These are phyloP conservation scores for Philereme transversata DNA, from an alignment of 2,888 invertebrate genomes.

Conservation along the genomic window DNA sequence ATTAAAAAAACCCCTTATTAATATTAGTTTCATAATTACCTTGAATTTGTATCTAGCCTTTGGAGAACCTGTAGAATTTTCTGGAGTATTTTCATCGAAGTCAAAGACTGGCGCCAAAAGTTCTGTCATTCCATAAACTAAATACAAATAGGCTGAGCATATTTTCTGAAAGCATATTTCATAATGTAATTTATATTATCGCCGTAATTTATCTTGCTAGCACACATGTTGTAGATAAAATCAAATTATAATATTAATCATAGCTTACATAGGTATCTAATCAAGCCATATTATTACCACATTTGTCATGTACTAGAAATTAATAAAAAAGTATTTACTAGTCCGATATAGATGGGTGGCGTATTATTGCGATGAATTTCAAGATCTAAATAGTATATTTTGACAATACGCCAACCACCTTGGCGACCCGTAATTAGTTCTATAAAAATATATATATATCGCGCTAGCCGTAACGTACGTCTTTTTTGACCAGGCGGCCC, in stretches of 20 bases:
- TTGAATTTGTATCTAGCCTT: slow-evolving; percentile 44
- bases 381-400: too few relatives aligned
- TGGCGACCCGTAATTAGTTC: too few relatives aligned
- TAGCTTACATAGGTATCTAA: neutral
- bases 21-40: slow-evolving; percentile 19
- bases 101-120: slow-evolving; percentile 52
- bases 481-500: too few relatives aligned
- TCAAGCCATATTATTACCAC: too few relatives aligned
- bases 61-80: slow-evolving; percentile 45
- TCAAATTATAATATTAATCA: neutral
- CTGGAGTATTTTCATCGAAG: slow-evolving; percentile 45
- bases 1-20: slow-evolving; percentile 30
- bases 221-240: neutral
- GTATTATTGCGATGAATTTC: too few relatives aligned
- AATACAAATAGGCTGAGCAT: slow-evolving; percentile 43
- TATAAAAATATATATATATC: too few relatives aligned
- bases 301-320: too few relatives aligned
- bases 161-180: slow-evolving; percentile 41
- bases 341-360: too few relatives aligned
- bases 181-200: neutral
- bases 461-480: too few relatives aligned
- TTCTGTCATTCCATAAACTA: slow-evolving; percentile 58
- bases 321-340: too few relatives aligned
- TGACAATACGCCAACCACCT: too few relatives aligned
- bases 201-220: neutral